These are phyloP conservation scores for Clamator glandarius DNA, from an alignment of 2,797 vertebrate genomes.

Conservation along the genomic window DNA sequence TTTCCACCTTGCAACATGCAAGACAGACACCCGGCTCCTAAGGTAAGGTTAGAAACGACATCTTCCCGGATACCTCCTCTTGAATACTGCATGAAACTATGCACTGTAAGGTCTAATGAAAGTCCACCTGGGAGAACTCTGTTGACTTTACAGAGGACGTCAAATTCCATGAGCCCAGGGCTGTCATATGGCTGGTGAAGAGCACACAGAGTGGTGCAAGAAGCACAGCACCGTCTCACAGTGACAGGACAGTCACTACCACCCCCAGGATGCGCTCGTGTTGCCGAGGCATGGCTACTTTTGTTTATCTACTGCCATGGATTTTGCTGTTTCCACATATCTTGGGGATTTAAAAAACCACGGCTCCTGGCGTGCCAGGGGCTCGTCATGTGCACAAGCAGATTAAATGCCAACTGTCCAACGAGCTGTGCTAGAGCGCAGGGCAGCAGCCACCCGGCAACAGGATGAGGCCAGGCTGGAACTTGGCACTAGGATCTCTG, in stretches of 20 bases:
- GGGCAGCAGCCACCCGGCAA: neutral
- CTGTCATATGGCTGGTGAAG: neutral
- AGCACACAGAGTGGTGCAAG: neutral
- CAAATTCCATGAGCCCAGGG: rapidly evolving
- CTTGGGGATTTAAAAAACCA: neutral
- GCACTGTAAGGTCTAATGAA: neutral
- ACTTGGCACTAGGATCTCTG: neutral
- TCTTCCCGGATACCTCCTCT: neutral
- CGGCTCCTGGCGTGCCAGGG: neutral
- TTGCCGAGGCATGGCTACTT: neutral
- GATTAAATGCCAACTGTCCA: neutral
- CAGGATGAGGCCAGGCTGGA: neutral
- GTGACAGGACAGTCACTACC: rapidly evolving
- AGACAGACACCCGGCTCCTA: neutral
- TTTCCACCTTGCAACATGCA: neutral
- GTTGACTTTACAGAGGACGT: neutral
- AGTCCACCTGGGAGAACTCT: neutral
- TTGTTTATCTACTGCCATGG: neutral
- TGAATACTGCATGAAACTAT: no score
- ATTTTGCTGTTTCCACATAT: neutral
- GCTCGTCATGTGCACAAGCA: neutral
- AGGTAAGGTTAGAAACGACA: neutral
- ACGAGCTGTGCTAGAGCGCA: neutral
- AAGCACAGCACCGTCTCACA: neutral
- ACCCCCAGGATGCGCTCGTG: rapidly evolving